Conservation (phyloP, 2,888 invertebrate genomes). For the Galerucella calmariensis region DNA sequence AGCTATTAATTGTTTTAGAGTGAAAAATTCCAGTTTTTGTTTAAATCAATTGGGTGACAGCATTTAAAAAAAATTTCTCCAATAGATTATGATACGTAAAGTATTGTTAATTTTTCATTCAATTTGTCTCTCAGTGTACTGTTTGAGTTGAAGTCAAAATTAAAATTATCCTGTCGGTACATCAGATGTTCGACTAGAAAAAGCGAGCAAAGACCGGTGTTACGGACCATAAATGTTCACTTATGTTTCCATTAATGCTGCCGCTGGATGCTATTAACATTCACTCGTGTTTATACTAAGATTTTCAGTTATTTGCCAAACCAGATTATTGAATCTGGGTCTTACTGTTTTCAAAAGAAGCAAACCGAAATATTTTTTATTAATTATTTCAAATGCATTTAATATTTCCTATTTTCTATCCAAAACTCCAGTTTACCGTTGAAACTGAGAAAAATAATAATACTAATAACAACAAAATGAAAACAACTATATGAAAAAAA, state of each 20-base stretch:
- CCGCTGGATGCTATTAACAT: conserved; percentile 60
- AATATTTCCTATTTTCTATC: no score
- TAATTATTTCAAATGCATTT: no score
- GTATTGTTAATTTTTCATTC: neutral
- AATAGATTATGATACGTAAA: neutral
- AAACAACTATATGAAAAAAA: no score
- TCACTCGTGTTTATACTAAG: conserved; percentile 49
- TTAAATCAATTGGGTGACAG: no score
- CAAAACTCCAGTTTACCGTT: no score
- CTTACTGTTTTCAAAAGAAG: conserved; percentile 25
- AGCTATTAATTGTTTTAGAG: neutral
- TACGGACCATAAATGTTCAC: conserved; percentile 66
- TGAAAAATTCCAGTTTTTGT: neutral
- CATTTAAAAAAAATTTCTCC: neutral
- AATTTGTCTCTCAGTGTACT: conserved; percentile 29
- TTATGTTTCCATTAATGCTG: conserved; percentile 66
- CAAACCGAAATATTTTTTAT: neutral
- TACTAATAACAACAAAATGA: no score
- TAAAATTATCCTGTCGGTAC: conserved; percentile 53
- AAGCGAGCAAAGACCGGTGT: conserved; percentile 62
- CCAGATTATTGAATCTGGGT: conserved; percentile 29
- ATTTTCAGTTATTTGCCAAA: conserved; percentile 30
- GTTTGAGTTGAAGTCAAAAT: conserved; percentile 49
- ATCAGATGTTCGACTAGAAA: conserved; percentile 57
- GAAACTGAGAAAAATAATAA: no score